phyloP scores from a whole-genome alignment of 2,113 vertebrate species.

The Menura novaehollandiae region DNA sequence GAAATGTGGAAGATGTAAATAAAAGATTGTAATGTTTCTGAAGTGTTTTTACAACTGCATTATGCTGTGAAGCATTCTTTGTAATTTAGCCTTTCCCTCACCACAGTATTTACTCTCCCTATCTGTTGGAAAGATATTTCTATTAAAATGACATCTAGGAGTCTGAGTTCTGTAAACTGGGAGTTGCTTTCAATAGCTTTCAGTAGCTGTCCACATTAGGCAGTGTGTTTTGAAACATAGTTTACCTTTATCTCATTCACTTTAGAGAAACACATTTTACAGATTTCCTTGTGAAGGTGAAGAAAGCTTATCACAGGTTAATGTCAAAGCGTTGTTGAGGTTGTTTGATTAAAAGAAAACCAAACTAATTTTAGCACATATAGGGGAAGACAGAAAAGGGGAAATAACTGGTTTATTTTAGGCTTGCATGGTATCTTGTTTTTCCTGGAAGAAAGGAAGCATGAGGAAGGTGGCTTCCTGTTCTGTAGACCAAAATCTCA shows the following conservation, averaged over 20 bases:
- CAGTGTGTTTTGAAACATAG: background rate
- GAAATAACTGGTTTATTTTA: background rate
- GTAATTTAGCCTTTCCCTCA: background rate
- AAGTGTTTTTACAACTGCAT: background rate
- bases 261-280: background rate
- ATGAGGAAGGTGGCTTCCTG: slow-evolving; percentile 30
- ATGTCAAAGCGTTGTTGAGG: background rate
- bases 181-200: background rate
- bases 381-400: background rate
- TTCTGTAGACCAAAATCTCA: background rate
- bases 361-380: background rate
- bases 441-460: slow-evolving; percentile 36
- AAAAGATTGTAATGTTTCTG: background rate
- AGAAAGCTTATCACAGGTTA: background rate
- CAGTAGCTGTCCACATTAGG: background rate
- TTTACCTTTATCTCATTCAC: background rate
- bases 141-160: background rate
- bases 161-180: background rate
- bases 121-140: background rate
- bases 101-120: background rate
- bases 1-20: background rate
- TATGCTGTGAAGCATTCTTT: background rate
- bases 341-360: background rate
- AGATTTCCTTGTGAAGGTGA: background rate
- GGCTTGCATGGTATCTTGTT: background rate